phyloP scores from a whole-genome alignment of 2,113 vertebrate genomes.

The Perccottus glenii region DNA sequence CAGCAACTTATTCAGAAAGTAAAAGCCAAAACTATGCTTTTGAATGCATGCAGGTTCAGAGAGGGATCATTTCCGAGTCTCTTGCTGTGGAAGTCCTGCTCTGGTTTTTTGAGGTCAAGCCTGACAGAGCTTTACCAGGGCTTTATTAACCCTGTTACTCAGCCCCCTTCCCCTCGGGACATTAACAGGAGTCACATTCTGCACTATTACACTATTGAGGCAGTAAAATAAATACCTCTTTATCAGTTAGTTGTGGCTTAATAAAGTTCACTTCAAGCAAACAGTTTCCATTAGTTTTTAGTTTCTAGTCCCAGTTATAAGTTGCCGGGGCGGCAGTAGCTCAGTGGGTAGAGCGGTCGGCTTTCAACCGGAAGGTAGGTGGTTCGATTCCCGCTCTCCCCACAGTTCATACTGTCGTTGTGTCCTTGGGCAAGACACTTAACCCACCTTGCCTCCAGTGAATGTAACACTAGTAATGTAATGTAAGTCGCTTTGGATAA shows the following conservation, averaged over 20 bases:
- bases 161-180: not conserved
- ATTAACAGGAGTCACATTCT: slow-evolving; percentile 18
- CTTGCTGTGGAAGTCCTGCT: not conserved
- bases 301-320: no score
- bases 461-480: no score
- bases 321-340: no score
- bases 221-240: not conserved
- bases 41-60: slow-evolving; percentile 8
- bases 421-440: no score
- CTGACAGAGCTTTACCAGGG: slow-evolving; percentile 10
- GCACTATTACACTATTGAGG: not conserved
- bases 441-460: no score
- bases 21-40: not conserved
- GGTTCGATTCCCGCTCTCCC: no score
- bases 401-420: no score
- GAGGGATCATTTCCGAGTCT: not conserved
- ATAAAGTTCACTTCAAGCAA: no score
- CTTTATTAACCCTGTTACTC: slow-evolving; percentile 26
- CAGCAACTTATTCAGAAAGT: not conserved
- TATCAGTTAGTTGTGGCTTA: not conserved
- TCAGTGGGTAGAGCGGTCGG: no score
- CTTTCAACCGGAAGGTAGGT: no score
- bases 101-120: slow-evolving; percentile 48
- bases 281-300: no score
- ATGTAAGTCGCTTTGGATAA: no score